Conservation (phyloP, 2,888 invertebrate species). For the Elmis aenea region DNA sequence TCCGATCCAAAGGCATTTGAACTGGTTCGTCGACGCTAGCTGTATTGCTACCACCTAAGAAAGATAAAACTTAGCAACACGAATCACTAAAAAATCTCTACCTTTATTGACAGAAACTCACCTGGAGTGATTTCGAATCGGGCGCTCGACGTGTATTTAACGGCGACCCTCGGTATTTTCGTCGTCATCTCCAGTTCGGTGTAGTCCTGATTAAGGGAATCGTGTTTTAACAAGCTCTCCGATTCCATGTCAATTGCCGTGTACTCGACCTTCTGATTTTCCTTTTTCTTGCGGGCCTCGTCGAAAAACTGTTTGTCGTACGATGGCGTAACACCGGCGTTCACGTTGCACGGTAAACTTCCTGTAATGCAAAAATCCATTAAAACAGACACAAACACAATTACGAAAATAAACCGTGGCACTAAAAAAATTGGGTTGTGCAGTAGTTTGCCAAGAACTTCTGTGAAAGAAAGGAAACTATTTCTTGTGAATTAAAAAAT, state of each 20-base stretch:
- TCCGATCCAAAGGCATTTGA: constrained; percentile 29
- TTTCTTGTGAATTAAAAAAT: too few relatives aligned
- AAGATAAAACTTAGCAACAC: not conserved
- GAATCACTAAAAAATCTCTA: not conserved
- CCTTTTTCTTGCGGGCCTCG: constrained; percentile 34
- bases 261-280: constrained; percentile 30
- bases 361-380: constrained; percentile 34
- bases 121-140: constrained; percentile 1
- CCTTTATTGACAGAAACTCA: constrained; percentile 1
- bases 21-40: constrained; percentile 22
- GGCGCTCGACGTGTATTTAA: constrained; percentile 4
- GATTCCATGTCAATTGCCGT: constrained; percentile 38
- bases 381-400: too few relatives aligned
- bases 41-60: constrained; percentile 4
- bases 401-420: not conserved
- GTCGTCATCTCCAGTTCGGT: constrained; percentile 22
- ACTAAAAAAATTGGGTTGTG: not conserved
- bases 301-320: constrained; percentile 39
- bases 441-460: not conserved
- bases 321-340: constrained; percentile 33
- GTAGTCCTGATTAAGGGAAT: constrained; percentile 35
- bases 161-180: constrained; percentile 15
- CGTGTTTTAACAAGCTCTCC: constrained; percentile 38
- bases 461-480: too few relatives aligned
- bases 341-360: constrained; percentile 45